phyloP scores from a whole-genome alignment of 2,888 invertebrate genomes.

The Volucella inflata region DNA sequence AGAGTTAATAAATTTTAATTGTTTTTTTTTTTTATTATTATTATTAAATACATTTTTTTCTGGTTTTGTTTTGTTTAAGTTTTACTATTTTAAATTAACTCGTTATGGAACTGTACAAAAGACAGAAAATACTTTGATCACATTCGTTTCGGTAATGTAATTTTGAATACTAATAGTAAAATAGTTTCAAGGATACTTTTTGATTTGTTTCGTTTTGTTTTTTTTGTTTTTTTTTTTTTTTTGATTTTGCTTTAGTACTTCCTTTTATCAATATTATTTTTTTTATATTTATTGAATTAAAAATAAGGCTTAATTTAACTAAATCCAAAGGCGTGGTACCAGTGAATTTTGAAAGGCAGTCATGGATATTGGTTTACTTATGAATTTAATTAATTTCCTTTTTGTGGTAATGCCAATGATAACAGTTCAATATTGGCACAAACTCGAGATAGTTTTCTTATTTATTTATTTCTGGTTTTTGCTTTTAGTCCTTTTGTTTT shows the following conservation, averaged over 20 bases:
- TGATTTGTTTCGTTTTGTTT: conserved; percentile 21
- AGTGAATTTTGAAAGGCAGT: conserved; percentile 72
- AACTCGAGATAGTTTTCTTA: not conserved
- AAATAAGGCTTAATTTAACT: conserved; percentile 64
- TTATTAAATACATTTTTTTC: conserved; percentile 52
- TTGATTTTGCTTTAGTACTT: conserved; percentile 28
- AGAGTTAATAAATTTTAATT: too few species aligned
- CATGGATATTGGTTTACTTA: conserved; percentile 59
- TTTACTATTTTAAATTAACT: conserved; percentile 66
- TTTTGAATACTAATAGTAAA: conserved; percentile 63
- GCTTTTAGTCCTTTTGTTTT: too few species aligned
- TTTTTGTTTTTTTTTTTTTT: conserved; percentile 30
- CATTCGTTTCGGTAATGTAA: conserved; percentile 61
- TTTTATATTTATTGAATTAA: conserved; percentile 48
- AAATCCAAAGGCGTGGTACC: conserved; percentile 71
- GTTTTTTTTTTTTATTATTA: conserved; percentile 45
- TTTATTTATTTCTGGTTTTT: too few species aligned
- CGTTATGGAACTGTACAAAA: conserved; percentile 58
- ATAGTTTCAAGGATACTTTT: conserved; percentile 38
- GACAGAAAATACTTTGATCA: conserved; percentile 70
- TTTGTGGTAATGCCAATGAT: conserved; percentile 19
- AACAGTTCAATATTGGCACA: conserved; percentile 28
- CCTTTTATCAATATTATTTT: conserved; percentile 34
- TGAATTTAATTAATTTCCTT: conserved; percentile 9
- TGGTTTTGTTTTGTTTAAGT: conserved; percentile 12